A percentile compares a stretch with the other conserved stretches of the same genome.
Evolutionary conservation across 2,113 vertebrate genomes (phyloP).

Genomic region (Meriones unguiculatus): DNA sequence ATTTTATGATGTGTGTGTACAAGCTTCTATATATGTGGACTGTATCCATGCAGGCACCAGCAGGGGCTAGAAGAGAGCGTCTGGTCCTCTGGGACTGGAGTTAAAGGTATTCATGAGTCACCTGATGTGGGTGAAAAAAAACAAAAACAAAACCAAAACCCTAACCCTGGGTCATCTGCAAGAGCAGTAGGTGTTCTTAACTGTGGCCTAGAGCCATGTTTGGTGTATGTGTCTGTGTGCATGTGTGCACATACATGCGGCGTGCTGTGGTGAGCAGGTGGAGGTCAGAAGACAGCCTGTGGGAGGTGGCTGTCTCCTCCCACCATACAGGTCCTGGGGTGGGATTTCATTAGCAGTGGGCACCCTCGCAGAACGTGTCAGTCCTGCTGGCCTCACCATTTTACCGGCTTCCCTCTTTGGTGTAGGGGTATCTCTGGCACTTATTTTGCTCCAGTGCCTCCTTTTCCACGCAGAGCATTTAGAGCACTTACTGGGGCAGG

Average conservation of each 20-base stretch:
- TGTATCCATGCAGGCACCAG: background rate
- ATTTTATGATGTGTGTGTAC: background rate
- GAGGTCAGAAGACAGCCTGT: background rate
- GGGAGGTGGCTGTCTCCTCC: too few relatives aligned
- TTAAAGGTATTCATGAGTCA: background rate
- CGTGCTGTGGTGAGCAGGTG: too few relatives aligned
- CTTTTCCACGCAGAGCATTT: too few relatives aligned
- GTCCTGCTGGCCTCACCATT: background rate
- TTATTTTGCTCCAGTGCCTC: background rate
- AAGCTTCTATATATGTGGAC: background rate
- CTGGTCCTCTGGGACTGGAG: background rate
- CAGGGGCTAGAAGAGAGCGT: background rate
- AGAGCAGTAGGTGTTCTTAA: background rate
- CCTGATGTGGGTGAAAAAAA: background rate
- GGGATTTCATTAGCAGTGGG: background rate
- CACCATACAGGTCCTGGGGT: background rate
- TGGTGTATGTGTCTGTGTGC: background rate
- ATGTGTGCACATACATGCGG: background rate
- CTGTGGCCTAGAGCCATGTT: background rate
- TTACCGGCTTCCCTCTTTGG: too few relatives aligned
- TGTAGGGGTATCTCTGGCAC: background rate
- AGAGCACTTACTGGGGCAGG: background rate
- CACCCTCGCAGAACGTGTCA: fast-evolving
- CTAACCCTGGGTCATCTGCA: background rate
- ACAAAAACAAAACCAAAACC: too few relatives aligned